phyloP scores from a whole-genome alignment of 2,113 vertebrate species.

The Laticauda colubrina region DNA sequence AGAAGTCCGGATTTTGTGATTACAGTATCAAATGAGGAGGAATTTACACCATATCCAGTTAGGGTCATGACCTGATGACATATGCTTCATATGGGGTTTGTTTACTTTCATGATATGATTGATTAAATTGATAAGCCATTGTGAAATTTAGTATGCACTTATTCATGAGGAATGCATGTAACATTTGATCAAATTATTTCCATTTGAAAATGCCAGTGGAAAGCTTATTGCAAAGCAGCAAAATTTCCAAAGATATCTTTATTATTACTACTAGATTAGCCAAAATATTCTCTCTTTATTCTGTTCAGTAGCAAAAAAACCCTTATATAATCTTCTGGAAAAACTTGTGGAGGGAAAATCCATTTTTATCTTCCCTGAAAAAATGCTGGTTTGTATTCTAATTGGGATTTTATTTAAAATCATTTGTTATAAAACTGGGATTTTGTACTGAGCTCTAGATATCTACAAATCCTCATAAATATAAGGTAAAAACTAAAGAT shows the following conservation, averaged over 20 bases:
- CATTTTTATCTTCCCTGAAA: slow-evolving; percentile 21
- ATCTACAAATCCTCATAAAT: not conserved
- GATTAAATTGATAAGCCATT: not conserved
- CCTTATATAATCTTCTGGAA: slow-evolving; percentile 8
- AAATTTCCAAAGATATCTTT: slow-evolving; percentile 15
- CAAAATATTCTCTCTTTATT: not conserved
- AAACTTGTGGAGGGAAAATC: slow-evolving; percentile 9
- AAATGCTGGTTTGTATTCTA: slow-evolving; percentile 23
- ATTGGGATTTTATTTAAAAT: not conserved
- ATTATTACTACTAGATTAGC: not conserved
- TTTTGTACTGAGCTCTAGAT: slow-evolving; percentile 17
- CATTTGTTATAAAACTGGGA: slow-evolving; percentile 21
- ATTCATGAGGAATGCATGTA: not conserved
- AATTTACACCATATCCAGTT: not conserved
- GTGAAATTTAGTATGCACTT: not conserved
- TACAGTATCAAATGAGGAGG: not conserved
- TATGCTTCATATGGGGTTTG: not conserved
- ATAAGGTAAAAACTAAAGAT: not conserved
- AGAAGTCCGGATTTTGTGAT: not conserved
- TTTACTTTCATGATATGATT: not conserved
- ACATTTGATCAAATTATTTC: slow-evolving; percentile 8
- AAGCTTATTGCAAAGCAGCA: not conserved
- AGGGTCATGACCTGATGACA: not conserved
- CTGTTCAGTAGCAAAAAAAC: slow-evolving; percentile 14
- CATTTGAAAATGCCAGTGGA: not conserved